Evolutionary conservation across 2,888 invertebrate genomes (phyloP).

Genomic region (Parnassius apollo): DNA sequence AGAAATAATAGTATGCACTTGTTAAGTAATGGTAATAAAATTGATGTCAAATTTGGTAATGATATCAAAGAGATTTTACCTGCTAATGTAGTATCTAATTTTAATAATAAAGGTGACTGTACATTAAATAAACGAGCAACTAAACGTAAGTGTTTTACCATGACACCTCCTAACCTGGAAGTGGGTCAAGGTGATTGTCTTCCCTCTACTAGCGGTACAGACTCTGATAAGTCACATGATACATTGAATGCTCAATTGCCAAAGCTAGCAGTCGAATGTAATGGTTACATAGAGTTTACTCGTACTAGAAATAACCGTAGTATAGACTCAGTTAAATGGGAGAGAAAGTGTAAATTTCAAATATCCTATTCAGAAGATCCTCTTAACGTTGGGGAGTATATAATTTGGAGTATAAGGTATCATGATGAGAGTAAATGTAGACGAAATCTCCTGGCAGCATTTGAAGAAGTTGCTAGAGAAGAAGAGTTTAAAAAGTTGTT

Average conservation of each 20-base stretch:
- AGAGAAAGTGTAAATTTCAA: constrained; percentile 82
- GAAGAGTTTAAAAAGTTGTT: constrained; percentile 31
- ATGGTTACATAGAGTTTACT: constrained; percentile 70
- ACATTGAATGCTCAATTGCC: constrained; percentile 64
- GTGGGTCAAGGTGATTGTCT: constrained; percentile 72
- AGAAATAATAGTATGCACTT: constrained; percentile 37
- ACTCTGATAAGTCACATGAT: constrained; percentile 61
- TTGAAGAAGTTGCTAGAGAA: constrained; percentile 64
- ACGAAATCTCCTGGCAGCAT: constrained; percentile 78
- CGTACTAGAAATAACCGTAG: constrained; percentile 59
- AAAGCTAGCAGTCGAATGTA: constrained; percentile 71
- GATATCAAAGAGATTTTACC: constrained; percentile 24
- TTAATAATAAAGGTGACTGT: constrained; percentile 62
- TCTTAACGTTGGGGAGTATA: constrained; percentile 76
- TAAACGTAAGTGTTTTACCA: constrained; percentile 53
- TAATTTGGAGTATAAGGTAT: constrained; percentile 83
- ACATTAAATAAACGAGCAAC: constrained; percentile 36
- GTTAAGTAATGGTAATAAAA: constrained; percentile 7
- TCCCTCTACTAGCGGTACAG: constrained; percentile 69
- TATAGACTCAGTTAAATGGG: constrained; percentile 79
- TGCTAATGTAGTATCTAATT: constrained; percentile 41
- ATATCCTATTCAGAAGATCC: constrained; percentile 81
- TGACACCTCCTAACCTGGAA: constrained; percentile 69
- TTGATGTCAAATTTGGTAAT: constrained; percentile 9
- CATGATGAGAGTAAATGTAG: constrained; percentile 82